A percentile compares a stretch with the other conserved stretches of the same genome.
Conservation (phyloP, 2,113 vertebrate genomes). For the Eonycteris spelaea region DNA sequence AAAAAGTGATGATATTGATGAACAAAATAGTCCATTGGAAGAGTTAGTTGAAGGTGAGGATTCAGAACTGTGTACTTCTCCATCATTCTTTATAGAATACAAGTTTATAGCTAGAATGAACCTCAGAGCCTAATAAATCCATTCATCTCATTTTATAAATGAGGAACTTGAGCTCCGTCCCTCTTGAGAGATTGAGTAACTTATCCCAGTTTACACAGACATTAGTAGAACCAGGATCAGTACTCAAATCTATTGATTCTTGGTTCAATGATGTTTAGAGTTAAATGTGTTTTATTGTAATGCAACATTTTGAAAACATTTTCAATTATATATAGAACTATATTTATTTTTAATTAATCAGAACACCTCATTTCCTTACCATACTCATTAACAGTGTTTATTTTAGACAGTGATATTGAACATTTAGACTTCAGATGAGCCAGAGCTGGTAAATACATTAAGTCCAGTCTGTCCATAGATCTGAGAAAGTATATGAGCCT, state of each 20-base stretch:
- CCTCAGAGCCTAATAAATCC: background rate
- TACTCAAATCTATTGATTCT: background rate
- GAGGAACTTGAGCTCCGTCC: background rate
- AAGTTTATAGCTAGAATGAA: background rate
- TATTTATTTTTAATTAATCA: conserved; percentile 1
- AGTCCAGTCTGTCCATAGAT: background rate
- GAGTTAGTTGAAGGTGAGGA: background rate
- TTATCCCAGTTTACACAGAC: background rate
- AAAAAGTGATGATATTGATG: background rate
- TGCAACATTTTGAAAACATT: background rate
- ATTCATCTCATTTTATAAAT: background rate
- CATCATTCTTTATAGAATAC: background rate
- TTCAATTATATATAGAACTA: background rate
- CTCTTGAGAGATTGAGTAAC: background rate
- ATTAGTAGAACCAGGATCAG: background rate
- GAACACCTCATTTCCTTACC: background rate
- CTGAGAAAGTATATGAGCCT: background rate
- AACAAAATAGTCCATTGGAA: background rate
- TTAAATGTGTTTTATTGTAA: background rate
- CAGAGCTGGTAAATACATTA: background rate
- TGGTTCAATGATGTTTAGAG: background rate
- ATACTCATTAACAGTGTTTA: background rate
- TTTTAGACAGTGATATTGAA: background rate
- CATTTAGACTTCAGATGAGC: background rate
- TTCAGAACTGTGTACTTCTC: background rate